Evolutionary conservation across 2,113 vertebrate species (phyloP), one percentile per base, ranked within the genome.

Genomic region (Leptosomus discolor): DNA sequence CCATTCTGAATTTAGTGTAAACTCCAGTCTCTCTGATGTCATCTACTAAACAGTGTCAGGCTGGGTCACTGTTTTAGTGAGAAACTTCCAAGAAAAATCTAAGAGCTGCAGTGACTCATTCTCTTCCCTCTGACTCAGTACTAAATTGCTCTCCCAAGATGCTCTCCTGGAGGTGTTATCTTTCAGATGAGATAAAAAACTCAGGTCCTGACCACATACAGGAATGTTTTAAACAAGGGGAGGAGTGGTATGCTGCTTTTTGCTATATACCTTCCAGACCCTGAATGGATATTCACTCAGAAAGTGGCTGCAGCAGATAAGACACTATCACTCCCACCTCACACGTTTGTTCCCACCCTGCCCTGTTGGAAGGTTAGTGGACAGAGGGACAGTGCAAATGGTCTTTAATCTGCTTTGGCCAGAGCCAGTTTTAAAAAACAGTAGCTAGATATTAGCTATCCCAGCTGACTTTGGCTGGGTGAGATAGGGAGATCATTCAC

Each of bases 1-100:
- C 32, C 13, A 21, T n/a, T 53, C 39, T 76, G 91, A 89, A 87
- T 96, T 91, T 69, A 90, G 29, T 48, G 75, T 48, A 78, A 89
- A 64, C 48, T 75, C 67, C 46, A 81, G 37, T 77, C 15, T 92
- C 29, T 92, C 83, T 87, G 91, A 91, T 96, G 89, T 97, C 91
- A 95, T 90, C 84, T 32, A 39, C 73, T 65, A 89, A 95, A 91
- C 27, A 91, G 77, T 95, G 95, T 97, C 92, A 95, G 94, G 61
- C 69, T 95, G 56, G 91, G 92, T 93, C 94, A 79, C 64, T 67
- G 84, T 34, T 95, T 96, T 69, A 94, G 89, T 95, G 89, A 94
- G 91, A 91, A 97, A 95, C 89, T 97, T 97, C 95, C 96, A 96
- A 97, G 96, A 95, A 97, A 97, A 96, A 94, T 87, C 69, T 94